Percentiles rank a stretch among this genome's conserved stretches.
phyloP scores from a whole-genome alignment of 2,113 vertebrate species.

The Actinemys pallida region DNA sequence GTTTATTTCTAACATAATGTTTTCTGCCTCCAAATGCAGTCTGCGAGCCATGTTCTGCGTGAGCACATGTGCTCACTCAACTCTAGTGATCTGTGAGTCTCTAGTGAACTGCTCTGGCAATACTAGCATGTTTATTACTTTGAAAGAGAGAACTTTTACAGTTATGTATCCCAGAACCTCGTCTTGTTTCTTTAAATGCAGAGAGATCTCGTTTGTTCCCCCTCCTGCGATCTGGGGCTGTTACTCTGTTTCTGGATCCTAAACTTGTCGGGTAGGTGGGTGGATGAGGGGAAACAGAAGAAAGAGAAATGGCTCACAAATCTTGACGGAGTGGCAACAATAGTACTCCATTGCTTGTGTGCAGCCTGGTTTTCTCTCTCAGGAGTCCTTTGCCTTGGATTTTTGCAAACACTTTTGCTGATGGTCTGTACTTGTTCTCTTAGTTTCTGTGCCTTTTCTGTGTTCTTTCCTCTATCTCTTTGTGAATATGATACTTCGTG shows the following conservation, averaged over 20 bases:
- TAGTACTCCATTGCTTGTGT: background rate
- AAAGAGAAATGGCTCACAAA: background rate
- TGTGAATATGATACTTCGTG: fast-evolving
- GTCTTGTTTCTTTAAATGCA: background rate
- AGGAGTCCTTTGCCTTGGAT: background rate
- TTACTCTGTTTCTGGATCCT: background rate
- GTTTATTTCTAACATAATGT: background rate
- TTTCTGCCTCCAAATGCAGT: background rate
- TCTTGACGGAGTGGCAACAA: background rate
- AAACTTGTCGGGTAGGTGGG: background rate
- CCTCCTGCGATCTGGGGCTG: background rate
- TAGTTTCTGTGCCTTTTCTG: background rate
- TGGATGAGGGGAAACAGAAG: background rate
- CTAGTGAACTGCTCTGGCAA: background rate
- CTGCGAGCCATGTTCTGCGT: background rate
- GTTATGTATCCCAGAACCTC: background rate
- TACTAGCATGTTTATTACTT: background rate
- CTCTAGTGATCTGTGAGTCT: background rate
- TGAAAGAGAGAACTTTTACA: background rate
- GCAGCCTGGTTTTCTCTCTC: background rate
- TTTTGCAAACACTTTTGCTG: background rate
- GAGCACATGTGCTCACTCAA: background rate
- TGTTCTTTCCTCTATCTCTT: background rate
- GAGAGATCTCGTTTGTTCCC: background rate
- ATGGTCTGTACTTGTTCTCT: background rate